A percentile compares a stretch with the other conserved stretches of the same genome.
phyloP scores from a whole-genome alignment of 2,113 vertebrate genomes.

The Trematocara nigrifrons region DNA sequence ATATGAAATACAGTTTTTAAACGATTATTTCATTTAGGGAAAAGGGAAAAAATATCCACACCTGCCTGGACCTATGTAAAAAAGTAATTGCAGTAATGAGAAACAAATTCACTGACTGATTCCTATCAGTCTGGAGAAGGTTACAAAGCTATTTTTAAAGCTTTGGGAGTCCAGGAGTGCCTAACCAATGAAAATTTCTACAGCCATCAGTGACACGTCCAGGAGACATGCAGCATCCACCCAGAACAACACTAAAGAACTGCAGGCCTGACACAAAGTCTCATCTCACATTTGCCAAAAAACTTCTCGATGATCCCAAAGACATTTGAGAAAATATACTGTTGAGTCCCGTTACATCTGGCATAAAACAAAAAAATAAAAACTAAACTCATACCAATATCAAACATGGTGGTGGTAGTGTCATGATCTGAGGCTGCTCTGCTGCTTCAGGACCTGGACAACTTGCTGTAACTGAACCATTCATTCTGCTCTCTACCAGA shows the following conservation, averaged over 20 bases:
- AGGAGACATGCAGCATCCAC: not conserved
- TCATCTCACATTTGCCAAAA: not conserved
- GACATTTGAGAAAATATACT: not conserved
- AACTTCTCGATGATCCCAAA: not conserved
- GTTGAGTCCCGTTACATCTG: not conserved
- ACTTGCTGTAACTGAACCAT: not conserved
- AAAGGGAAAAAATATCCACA: not conserved
- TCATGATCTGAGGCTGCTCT: not conserved
- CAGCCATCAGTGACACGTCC: not conserved
- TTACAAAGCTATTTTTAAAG: not conserved
- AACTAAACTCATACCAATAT: not conserved
- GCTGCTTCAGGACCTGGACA: not conserved
- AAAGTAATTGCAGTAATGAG: not conserved
- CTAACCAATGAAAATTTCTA: not conserved
- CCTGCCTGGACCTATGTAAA: not conserved
- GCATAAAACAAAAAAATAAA: not conserved
- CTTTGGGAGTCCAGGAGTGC: not conserved
- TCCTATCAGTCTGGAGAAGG: not conserved
- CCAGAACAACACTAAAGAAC: not conserved
- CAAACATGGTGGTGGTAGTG: not conserved
- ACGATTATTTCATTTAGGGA: not conserved
- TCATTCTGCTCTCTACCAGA: not conserved
- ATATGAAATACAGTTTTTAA: not conserved
- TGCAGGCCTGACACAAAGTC: not conserved
- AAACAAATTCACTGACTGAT: not conserved